These are phyloP conservation scores for Erebia ligea DNA, from an alignment of 2,888 invertebrate genomes.

Conservation along the genomic window DNA sequence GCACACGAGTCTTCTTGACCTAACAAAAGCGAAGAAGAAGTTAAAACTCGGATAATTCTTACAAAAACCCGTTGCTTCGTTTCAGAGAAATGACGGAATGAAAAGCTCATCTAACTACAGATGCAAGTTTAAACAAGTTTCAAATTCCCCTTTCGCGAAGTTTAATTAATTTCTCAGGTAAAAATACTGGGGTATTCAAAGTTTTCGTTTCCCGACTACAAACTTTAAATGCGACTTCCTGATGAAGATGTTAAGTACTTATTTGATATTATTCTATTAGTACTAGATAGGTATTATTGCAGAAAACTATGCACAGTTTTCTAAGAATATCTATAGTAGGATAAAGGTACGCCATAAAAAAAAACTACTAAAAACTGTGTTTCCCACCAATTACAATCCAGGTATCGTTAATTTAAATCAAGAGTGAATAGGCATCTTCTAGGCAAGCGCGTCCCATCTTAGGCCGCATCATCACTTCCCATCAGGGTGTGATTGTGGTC, in stretches of 20 bases:
- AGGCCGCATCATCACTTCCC: too few species aligned
- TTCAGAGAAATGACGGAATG: conserved; percentile 20
- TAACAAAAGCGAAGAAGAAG: background rate
- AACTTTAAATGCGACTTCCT: background rate
- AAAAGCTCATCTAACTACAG: conserved; percentile 40
- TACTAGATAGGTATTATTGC: background rate
- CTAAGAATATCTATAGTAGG: background rate
- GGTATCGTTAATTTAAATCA: too few species aligned
- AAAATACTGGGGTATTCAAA: conserved; percentile 26
- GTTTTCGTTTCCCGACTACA: background rate
- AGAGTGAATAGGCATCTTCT: too few species aligned
- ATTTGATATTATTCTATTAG: background rate
- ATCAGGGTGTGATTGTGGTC: too few species aligned
- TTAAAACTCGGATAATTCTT: conserved; percentile 1
- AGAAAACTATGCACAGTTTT: background rate
- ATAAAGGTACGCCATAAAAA: too few species aligned
- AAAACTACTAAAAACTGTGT: too few species aligned
- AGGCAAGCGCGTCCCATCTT: too few species aligned
- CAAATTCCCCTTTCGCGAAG: conserved; percentile 37
- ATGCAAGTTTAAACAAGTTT: conserved; percentile 44
- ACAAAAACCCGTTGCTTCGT: conserved; percentile 1
- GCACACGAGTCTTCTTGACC: background rate
- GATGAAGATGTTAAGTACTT: background rate
- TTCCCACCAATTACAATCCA: too few species aligned
- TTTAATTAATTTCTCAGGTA: conserved; percentile 46